Base-by-base conservation (phyloP, 1,140 invertebrate species). In the Leptestheria dahalacensis region DNA sequence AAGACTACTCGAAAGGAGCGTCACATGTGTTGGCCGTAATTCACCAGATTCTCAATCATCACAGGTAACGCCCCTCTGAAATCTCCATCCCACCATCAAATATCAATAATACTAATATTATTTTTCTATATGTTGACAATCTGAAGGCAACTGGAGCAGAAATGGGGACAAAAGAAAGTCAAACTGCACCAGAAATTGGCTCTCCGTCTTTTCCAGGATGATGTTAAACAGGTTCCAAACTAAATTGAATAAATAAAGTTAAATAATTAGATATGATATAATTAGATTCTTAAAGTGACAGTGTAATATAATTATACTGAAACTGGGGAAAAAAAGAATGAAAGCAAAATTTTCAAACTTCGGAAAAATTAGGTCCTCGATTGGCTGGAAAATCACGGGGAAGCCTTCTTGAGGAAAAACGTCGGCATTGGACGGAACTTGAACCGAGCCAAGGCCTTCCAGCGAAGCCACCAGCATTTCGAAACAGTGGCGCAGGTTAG, bases 361-460 rank as follows among this genome's bases (percentile, higher is more conserved):
- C 51, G 4, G 46, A 15, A 23, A 48, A 62, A 21, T 33, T 67
- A 88, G 85, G 94, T 98, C 29, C 74, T 98, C 52, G 92, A 97
- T 67, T 99, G 95, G 95, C 70, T 99, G 52, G 86, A 93, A 57
- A 95, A 96, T 69, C 95, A 99, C 70, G 96, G 96, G n/a, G 93
- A 98, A 77, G 92, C 96, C 2, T 99, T 98, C 70, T 79, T 99
- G 26, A 79, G 86, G 64, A 97, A 97, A 71, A 98, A 98, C 71
- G 90, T 88, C 3, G 90, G 91, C 12, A 91, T 99, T 61, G 96
- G 96, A 49, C 79, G 91, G 63, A 96, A 92, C 76, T 75, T 97
- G 60, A 86, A 91, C 69, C 91, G 94, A 73, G 91, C 93, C 11
- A 80, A 89, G 66, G 88, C 92, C 2, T 89, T 96, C 73, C 93